Base-by-base conservation (phyloP, 2,113 vertebrate genomes). In the Lontra canadensis region DNA sequence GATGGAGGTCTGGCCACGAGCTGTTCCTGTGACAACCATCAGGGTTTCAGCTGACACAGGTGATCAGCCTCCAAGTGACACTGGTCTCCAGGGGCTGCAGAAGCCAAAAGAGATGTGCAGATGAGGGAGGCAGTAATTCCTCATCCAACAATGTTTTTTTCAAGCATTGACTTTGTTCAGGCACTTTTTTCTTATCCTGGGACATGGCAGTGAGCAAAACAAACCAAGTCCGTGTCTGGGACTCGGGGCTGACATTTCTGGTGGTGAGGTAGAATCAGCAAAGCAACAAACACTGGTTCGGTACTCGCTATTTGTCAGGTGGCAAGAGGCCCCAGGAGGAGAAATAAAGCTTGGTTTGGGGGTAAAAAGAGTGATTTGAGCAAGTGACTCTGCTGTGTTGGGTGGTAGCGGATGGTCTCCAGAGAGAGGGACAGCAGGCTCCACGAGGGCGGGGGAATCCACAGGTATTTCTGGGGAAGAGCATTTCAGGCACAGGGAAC, bases 161-260 rank as follows among this genome's bases (percentile, higher is more conserved):
- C n/a, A 49, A 88, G 20, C 69, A 57, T 65, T 42, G 65, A 0
- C 79, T 91, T 95, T 67, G 31, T 71, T 49, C 20, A 3, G 69
- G 47, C 29, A 4, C 61, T 93, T 96, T 96, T 90, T 88, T 82
- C 87, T 81, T 84, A 73, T 87, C 31, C 52, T 65, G 52, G 44
- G 76, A 69, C 34, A 20, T 12, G 42, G 29, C 7, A 10, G 34
- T 44, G 89, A 76, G 21, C 63, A 44, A 49, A 96, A 29, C 52
- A 87, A 76, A 31, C 57, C 13, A 0, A 34, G 63, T 80, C 15
- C 39, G 31, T 81, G 63, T 44, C 65, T 78, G 49, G 47, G 82
- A 42, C 4, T 0, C 26, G 25, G 36, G 59, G 78, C 42, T 80
- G 11, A 26, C 29, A 11, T 3, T 3, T 26, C 26, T 52, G 6